Conservation (phyloP, 2,797 vertebrate genomes). For the Enteromius mattozi region DNA sequence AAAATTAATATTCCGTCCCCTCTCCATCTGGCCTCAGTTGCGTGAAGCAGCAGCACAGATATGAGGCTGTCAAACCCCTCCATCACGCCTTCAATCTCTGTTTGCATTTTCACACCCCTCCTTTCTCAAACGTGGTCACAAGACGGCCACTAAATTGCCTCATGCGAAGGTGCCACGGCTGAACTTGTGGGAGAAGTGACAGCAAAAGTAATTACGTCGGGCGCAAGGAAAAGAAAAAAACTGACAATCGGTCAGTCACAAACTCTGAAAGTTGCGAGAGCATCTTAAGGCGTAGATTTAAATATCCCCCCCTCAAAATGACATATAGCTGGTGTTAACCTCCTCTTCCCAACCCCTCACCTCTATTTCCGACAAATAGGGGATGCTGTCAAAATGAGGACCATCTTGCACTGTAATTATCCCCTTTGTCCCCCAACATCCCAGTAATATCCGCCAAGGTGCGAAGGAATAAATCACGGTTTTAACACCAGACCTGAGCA, state of each 20-base stretch:
- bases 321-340: conserved; percentile 7
- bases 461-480: not conserved
- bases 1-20: not conserved
- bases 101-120: conserved; percentile 12
- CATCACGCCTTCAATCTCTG: conserved; percentile 34
- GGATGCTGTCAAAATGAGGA: not conserved
- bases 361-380: not conserved
- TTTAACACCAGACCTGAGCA: conserved; percentile 8
- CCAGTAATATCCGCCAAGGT: conserved; percentile 31
- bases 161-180: not conserved
- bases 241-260: not conserved
- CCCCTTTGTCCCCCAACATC: conserved; percentile 10
- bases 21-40: conserved; percentile 16
- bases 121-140: conserved; percentile 24
- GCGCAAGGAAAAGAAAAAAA: not conserved
- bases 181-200: conserved; percentile 41
- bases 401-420: conserved; percentile 16
- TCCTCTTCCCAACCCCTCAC: not conserved
- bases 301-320: conserved; percentile 9
- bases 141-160: conserved; percentile 17
- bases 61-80: conserved; percentile 39
- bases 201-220: conserved; percentile 48
- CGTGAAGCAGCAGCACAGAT: conserved; percentile 24
- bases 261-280: conserved; percentile 32
- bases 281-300: conserved; percentile 4